A percentile compares a stretch with the other conserved stretches of the same genome.
Evolutionary conservation across 1,140 invertebrate genomes (phyloP).

Genomic region (Mesaphorura yosii): DNA sequence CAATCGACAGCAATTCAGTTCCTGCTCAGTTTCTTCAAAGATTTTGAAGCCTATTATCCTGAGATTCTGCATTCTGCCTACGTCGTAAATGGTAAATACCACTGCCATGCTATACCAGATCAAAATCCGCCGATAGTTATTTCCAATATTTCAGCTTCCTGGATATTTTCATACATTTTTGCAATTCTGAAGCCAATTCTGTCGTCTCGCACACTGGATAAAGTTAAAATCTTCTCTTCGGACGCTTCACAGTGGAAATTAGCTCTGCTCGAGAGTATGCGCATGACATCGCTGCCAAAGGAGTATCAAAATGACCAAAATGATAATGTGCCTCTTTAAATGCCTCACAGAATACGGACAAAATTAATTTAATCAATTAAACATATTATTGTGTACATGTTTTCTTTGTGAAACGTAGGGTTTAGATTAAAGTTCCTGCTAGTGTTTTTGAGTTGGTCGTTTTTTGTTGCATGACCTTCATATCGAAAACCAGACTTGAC

Average conservation of each 20-base stretch:
- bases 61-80: slow-evolving; percentile 75
- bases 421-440: too few species aligned
- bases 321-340: too few species aligned
- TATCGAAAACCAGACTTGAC: too few species aligned
- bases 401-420: too few species aligned
- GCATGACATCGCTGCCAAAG: neutral
- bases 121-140: neutral
- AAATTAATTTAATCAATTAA: too few species aligned
- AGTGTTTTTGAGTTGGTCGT: too few species aligned
- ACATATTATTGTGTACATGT: too few species aligned
- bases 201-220: slow-evolving; percentile 6
- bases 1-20: slow-evolving; percentile 10
- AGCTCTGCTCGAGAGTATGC: neutral
- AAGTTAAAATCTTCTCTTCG: slow-evolving; percentile 11
- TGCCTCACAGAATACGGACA: too few species aligned
- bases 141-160: neutral
- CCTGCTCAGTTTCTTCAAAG: slow-evolving; percentile 11
- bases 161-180: slow-evolving; percentile 15
- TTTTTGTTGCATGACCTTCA: too few species aligned
- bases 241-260: slow-evolving; percentile 7
- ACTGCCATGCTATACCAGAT: neutral
- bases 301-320: too few species aligned
- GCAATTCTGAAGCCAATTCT: slow-evolving; percentile 8
- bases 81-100: slow-evolving; percentile 64
- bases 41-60: slow-evolving; percentile 64